Evolutionary conservation across 2,113 vertebrate genomes (phyloP).

Genomic region (Gavia stellata): DNA sequence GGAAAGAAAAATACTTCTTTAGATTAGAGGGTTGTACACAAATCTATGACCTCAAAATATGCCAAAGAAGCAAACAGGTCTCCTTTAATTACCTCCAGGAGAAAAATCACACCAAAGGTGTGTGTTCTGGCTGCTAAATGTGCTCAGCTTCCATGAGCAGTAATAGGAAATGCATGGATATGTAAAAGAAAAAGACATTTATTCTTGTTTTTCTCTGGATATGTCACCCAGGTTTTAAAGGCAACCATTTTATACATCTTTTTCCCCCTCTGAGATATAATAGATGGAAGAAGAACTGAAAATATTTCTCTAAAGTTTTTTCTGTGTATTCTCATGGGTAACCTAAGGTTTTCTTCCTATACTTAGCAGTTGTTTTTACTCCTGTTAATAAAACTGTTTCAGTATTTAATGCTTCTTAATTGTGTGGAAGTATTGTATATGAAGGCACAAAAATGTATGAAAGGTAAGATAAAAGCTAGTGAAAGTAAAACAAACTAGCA

Average conservation of each 20-base stretch:
- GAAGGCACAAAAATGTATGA: not conserved
- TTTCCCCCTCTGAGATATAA: not conserved
- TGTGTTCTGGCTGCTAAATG: not conserved
- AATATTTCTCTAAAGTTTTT: not conserved
- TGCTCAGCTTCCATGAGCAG: not conserved
- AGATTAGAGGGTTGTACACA: not conserved
- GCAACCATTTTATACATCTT: not conserved
- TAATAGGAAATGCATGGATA: not conserved
- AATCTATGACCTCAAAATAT: not conserved
- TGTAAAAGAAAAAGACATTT: not conserved
- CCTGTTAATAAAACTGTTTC: not conserved
- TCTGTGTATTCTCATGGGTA: not conserved
- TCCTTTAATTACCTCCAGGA: not conserved
- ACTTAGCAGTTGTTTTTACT: not conserved
- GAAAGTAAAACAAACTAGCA: not conserved
- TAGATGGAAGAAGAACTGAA: not conserved
- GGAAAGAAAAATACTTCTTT: not conserved
- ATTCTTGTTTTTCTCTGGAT: not conserved
- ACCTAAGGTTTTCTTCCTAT: not conserved
- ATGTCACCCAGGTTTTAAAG: not conserved
- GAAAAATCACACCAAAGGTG: not conserved
- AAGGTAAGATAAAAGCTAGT: not conserved
- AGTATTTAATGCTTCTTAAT: not conserved
- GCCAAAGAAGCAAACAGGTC: not conserved
- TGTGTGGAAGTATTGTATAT: not conserved